These are phyloP conservation scores for Acropora tenuis DNA, from an alignment of 64 coral and sea anemone genomes.

Conservation along the genomic window DNA sequence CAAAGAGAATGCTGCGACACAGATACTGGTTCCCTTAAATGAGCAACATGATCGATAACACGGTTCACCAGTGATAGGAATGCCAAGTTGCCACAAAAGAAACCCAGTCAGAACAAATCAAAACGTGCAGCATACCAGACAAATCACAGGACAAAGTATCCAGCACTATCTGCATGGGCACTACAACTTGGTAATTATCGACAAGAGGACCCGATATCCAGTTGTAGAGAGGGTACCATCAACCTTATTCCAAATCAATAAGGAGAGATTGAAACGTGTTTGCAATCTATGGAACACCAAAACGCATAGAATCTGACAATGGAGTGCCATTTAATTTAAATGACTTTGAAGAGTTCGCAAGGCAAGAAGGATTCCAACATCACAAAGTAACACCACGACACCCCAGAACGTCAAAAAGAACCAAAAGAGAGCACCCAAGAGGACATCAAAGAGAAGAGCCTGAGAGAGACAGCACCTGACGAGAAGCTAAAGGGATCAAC, in stretches of 20 bases:
- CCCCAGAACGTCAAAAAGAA: no score
- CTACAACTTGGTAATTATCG: not conserved
- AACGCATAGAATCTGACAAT: slow-evolving; percentile 38
- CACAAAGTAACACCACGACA: no score
- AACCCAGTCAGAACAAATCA: no score
- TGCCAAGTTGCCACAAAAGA: slow-evolving; percentile 6
- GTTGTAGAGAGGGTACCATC: not conserved
- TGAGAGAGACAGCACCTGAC: no score
- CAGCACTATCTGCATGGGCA: slow-evolving; percentile 38
- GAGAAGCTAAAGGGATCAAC: no score
- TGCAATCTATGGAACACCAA: slow-evolving; percentile 58
- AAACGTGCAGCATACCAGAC: no score
- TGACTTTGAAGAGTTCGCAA: no score
- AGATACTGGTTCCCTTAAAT: slow-evolving; percentile 76
- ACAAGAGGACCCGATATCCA: slow-evolving; percentile 41
- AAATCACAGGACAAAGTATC: slow-evolving; percentile 23
- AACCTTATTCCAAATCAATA: slow-evolving; percentile 8
- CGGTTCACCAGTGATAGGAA: slow-evolving; percentile 58
- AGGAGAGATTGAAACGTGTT: slow-evolving; percentile 51
- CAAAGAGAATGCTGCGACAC: slow-evolving; percentile 63
- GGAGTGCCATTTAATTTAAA: not conserved
- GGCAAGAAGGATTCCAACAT: no score
- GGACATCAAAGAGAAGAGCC: no score
- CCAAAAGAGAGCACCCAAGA: no score
- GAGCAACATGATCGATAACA: slow-evolving; percentile 71